These are phyloP conservation scores for Choloepus didactylus DNA, from an alignment of 2,797 vertebrate species.

Conservation along the genomic window DNA sequence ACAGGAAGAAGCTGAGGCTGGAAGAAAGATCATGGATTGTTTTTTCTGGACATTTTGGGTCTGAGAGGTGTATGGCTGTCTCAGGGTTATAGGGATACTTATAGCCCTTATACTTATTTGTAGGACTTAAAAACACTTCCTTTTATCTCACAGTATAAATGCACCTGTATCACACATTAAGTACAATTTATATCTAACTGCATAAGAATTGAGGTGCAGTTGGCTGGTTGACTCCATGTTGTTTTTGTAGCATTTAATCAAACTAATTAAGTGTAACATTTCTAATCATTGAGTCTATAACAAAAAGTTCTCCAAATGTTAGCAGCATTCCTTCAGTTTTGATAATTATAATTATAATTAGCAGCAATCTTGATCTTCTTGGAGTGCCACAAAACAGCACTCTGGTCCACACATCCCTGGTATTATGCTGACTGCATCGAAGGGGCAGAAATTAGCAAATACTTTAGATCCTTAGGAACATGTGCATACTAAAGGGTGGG, in stretches of 20 bases:
- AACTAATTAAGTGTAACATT: not conserved
- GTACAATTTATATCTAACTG: not conserved
- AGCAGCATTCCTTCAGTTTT: too few relatives aligned
- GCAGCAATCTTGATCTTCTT: too few relatives aligned
- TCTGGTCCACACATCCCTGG: not conserved
- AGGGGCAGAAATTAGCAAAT: not conserved
- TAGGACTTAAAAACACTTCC: not conserved
- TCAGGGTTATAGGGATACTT: too few relatives aligned
- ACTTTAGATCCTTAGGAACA: too few relatives aligned
- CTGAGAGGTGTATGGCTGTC: too few relatives aligned
- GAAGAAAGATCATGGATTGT: not conserved
- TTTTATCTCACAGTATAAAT: not conserved
- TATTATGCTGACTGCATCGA: too few relatives aligned
- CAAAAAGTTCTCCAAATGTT: not conserved
- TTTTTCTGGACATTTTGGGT: not conserved
- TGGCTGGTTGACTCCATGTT: not conserved
- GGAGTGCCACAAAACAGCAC: too few relatives aligned
- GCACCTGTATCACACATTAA: not conserved
- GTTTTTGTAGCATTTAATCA: not conserved
- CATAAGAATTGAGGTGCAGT: not conserved
- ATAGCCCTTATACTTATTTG: too few relatives aligned
- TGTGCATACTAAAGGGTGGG: too few relatives aligned
- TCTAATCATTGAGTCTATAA: not conserved
- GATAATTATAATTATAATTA: too few relatives aligned
- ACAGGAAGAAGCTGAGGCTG: not conserved